phyloP scores from a whole-genome alignment of 1,140 invertebrate genomes.

The Drosophila kurseongensis region DNA sequence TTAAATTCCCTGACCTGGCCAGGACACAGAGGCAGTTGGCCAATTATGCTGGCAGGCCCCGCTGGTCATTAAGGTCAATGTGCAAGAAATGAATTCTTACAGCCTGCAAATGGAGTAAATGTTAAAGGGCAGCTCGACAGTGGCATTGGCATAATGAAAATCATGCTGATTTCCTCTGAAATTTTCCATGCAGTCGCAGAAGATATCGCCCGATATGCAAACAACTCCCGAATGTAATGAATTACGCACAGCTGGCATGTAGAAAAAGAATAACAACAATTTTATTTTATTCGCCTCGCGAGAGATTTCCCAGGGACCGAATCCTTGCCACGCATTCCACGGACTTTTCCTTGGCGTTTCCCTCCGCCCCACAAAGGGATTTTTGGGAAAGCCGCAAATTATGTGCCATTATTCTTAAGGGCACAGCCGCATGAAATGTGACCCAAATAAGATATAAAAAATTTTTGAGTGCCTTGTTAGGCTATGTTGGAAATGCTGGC shows the following conservation, averaged over 20 bases:
- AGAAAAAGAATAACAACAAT: constrained; percentile 71
- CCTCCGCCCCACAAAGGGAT: constrained; percentile 18
- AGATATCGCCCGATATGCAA: constrained; percentile 60
- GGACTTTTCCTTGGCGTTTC: constrained; percentile 2
- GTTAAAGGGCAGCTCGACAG: constrained; percentile 39
- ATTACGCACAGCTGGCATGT: constrained; percentile 64
- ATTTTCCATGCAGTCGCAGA: constrained; percentile 20
- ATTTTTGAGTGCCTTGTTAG: constrained; percentile 74
- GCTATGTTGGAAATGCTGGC: constrained; percentile 47
- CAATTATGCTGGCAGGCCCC: constrained; percentile 53
- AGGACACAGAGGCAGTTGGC: constrained; percentile 32
- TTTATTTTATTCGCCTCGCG: constrained; percentile 79
- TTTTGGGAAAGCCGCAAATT: constrained; percentile 73
- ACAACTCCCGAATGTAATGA: constrained; percentile 72
- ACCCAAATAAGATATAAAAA: constrained; percentile 82
- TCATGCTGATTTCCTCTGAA: constrained; percentile 37
- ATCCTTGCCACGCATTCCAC: constrained; percentile 29
- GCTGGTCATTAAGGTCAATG: constrained; percentile 62
- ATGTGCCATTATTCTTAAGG: constrained; percentile 82
- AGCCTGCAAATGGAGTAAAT: constrained; percentile 58
- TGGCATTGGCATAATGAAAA: constrained; percentile 42
- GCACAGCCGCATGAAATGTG: constrained; percentile 76
- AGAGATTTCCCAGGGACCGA: constrained; percentile 63
- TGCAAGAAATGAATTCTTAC: constrained; percentile 53
- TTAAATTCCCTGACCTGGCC: constrained; percentile 18